Evolutionary conservation across 2,797 vertebrate genomes (phyloP).

Genomic region (Anguilla pacifica): DNA sequence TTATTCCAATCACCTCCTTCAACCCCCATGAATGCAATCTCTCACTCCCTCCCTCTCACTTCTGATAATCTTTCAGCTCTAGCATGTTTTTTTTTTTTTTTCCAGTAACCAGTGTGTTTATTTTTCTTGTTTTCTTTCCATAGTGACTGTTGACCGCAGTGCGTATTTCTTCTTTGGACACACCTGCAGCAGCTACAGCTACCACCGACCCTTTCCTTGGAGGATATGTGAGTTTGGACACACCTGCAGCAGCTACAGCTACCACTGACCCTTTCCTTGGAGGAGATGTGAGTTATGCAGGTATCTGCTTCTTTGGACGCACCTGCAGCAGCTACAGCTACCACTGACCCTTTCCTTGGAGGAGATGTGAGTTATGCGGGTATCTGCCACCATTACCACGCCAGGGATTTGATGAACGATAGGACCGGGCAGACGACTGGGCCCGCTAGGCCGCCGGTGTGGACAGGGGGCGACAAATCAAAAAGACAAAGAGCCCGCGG

Average conservation of each 20-base stretch:
- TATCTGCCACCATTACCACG: not conserved
- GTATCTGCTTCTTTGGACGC: not conserved
- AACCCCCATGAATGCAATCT: not conserved
- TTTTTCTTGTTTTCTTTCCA: not conserved
- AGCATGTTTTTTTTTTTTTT: not conserved
- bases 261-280: not conserved
- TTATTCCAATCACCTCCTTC: not conserved
- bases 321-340: not conserved
- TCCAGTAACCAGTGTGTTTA: not conserved
- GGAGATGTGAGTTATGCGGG: not conserved
- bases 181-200: not conserved
- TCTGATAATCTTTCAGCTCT: not conserved
- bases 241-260: not conserved
- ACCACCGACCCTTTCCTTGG: not conserved
- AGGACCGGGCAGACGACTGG: not conserved
- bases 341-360: not conserved
- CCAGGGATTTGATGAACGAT: not conserved
- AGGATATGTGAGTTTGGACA: not conserved
- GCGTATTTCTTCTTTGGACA: not conserved
- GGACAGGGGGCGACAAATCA: not conserved
- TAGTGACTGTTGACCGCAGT: not conserved
- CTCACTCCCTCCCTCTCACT: not conserved
- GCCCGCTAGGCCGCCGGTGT: not conserved
- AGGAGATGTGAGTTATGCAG: not conserved
- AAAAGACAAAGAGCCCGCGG: not conserved